Evolutionary conservation across 37 sponge, comb jelly and placozoan genomes (phyloP), one percentile per base, ranked within the genome.

Genomic region (Lycopodina hypogea): DNA sequence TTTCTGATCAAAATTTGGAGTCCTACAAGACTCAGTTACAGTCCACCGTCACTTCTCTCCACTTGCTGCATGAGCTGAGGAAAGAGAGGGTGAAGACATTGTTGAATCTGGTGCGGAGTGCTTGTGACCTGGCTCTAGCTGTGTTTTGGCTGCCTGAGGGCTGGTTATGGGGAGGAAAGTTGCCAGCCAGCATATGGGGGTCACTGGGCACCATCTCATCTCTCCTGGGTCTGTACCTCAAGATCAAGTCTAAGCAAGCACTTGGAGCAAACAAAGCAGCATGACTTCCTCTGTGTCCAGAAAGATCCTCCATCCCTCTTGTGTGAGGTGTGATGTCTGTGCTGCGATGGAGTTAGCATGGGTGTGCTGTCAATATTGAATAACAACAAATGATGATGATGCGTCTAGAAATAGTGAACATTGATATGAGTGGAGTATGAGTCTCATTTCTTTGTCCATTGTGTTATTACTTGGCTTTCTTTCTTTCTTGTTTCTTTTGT

Each of bases 401-500:
- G n/a, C n/a, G n/a, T n/a, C n/a, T n/a, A n/a, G n/a, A n/a, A n/a
- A n/a, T n/a, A n/a, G n/a, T n/a, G n/a, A n/a, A n/a, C n/a, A n/a
- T n/a, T n/a, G n/a, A n/a, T n/a, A n/a, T n/a, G n/a, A n/a, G n/a
- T n/a, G n/a, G n/a, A n/a, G n/a, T n/a, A n/a, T n/a, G n/a, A n/a
- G n/a, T n/a, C n/a, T n/a, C n/a, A n/a, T n/a, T n/a, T n/a, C n/a
- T n/a, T n/a, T n/a, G n/a, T n/a, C n/a, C 28, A 28, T 23, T 60
- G 61, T 60, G 29, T 7, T 45, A 45, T 77, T 56, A 71, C 40
- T 55, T 77, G 72, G 42, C 59, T 67, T 84, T 89, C 81, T 84
- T 84, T 84, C 78, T 83, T 32, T 88, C 90, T 50, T 84, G 85
- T 37, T 84, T 89, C 18, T 61, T 56, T 37, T 52, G 56, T 51